These are phyloP conservation scores for Cantharis nigra DNA, from an alignment of 2,888 invertebrate species.

Conservation along the genomic window DNA sequence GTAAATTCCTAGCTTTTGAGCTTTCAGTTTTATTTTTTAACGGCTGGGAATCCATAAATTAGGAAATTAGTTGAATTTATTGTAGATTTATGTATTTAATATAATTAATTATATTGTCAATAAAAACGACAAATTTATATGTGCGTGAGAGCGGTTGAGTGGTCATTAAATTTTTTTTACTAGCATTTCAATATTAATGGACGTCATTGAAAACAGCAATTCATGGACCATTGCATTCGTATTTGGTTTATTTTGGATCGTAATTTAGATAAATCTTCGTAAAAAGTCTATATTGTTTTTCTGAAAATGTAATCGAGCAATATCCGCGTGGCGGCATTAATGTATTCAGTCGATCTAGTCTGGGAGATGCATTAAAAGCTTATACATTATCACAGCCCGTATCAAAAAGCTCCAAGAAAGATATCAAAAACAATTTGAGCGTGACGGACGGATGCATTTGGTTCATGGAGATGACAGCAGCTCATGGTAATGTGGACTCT, in stretches of 20 bases:
- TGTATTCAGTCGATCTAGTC: constrained; percentile 28
- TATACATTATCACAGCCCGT: constrained; percentile 30
- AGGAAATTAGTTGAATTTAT: not conserved
- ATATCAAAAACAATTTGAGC: constrained; percentile 41
- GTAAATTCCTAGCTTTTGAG: not conserved
- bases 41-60: not conserved
- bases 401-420: constrained; percentile 32
- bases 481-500: constrained; percentile 46
- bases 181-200: not conserved
- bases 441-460: constrained; percentile 46
- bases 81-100: not conserved
- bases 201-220: not conserved
- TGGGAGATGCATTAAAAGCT: constrained; percentile 29
- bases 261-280: not conserved
- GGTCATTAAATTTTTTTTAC: not conserved
- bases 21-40: not conserved
- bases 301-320: not conserved
- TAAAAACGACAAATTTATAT: not conserved
- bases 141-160: not conserved
- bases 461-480: constrained; percentile 45
- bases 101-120: not conserved
- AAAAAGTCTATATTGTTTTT: not conserved
- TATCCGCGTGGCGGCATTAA: constrained; percentile 10
- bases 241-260: not conserved
- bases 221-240: not conserved